These are phyloP conservation scores for Platichthys flesus DNA, from an alignment of 2,113 vertebrate genomes.

Conservation along the genomic window DNA sequence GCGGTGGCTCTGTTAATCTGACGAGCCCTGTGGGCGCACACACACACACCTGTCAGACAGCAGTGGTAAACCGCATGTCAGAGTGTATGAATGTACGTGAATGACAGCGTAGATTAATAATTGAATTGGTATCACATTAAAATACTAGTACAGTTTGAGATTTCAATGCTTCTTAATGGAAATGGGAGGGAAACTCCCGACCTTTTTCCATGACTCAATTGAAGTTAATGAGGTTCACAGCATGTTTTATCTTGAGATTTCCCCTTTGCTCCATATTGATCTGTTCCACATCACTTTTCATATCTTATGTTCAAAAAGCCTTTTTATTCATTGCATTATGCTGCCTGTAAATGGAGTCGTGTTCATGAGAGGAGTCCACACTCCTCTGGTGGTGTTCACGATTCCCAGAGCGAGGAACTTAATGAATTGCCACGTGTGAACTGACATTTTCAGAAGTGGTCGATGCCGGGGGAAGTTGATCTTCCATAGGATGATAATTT, in stretches of 20 bases:
- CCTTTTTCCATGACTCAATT: constrained; percentile 36
- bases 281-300: background rate
- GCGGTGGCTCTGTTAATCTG: constrained; percentile 30
- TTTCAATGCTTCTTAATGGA: constrained; percentile 2
- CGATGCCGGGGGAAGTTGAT: background rate
- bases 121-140: background rate
- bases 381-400: background rate
- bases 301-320: background rate
- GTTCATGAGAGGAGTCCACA: background rate
- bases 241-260: constrained; percentile 13
- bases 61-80: constrained; percentile 1
- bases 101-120: background rate
- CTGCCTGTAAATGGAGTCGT: background rate
- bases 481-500: background rate
- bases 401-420: background rate
- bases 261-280: background rate
- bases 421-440: background rate
- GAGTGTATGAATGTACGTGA: constrained; percentile 1
- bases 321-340: background rate
- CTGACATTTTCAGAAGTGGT: background rate
- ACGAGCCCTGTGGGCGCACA: constrained; percentile 6
- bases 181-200: constrained; percentile 23
- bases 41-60: constrained; percentile 14
- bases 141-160: too few species aligned
- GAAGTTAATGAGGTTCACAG: constrained; percentile 50